Percentiles rank a stretch among this genome's conserved stretches.
Evolutionary conservation across 2,113 vertebrate genomes (phyloP).

Genomic region (Stomatorhinus ivindoensis): DNA sequence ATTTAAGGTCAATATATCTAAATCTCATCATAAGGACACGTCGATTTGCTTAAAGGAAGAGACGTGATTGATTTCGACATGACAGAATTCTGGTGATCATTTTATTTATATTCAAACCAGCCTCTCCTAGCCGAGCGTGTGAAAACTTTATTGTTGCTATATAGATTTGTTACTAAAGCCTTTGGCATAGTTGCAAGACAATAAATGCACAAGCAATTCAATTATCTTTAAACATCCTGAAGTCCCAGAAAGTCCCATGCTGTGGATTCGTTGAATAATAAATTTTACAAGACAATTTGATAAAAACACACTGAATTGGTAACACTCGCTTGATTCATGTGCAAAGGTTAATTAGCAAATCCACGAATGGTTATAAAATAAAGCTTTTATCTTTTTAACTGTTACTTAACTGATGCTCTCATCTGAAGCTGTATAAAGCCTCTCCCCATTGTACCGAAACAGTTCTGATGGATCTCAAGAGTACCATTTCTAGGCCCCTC

Average conservation of each 20-base stretch:
- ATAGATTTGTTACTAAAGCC: neutral
- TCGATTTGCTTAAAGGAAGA: neutral
- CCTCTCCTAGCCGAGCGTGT: neutral
- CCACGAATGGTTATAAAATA: neutral
- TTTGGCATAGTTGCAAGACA: neutral
- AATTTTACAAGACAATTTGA: slow-evolving; percentile 1
- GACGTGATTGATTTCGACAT: neutral
- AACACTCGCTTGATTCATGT: neutral
- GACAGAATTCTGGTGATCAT: neutral
- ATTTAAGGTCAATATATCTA: neutral
- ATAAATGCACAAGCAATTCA: neutral
- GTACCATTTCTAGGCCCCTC: neutral
- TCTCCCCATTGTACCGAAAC: neutral
- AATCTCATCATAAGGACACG: neutral
- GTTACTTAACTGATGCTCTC: neutral
- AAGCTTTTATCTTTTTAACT: neutral
- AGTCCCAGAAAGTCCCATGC: neutral
- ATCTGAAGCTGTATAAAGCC: neutral
- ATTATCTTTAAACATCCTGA: slow-evolving; percentile 1
- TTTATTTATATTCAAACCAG: neutral
- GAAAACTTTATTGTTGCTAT: neutral
- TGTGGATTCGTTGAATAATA: neutral
- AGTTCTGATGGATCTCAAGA: neutral
- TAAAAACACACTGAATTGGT: neutral
- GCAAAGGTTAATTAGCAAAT: slow-evolving; percentile 1